Evolutionary conservation across 1,140 invertebrate species (phyloP).

Genomic region (Maniola jurtina): DNA sequence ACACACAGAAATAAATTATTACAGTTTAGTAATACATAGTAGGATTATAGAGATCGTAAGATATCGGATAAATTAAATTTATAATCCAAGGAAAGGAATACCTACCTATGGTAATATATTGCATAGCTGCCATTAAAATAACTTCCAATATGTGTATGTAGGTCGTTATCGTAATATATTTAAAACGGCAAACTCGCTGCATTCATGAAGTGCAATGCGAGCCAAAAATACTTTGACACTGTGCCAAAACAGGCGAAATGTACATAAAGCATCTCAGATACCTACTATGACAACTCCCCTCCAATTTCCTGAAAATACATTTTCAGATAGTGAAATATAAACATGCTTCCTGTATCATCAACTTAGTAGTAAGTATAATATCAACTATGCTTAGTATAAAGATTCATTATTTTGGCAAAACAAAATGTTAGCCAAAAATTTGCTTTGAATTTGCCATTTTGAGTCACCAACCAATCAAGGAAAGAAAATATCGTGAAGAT

Average conservation of each 20-base stretch:
- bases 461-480: too few relatives aligned
- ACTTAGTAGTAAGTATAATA: too few relatives aligned
- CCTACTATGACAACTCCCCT: slow-evolving; percentile 39
- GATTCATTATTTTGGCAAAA: too few relatives aligned
- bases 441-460: too few relatives aligned
- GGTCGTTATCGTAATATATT: slow-evolving; percentile 48
- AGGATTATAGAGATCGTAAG: too few relatives aligned
- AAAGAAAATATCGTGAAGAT: too few relatives aligned
- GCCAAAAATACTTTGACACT: slow-evolving; percentile 75
- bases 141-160: slow-evolving; percentile 21
- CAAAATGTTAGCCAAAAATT: too few relatives aligned
- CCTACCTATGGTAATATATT: not conserved
- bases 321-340: not conserved
- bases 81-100: too few relatives aligned
- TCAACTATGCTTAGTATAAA: too few relatives aligned
- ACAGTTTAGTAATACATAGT: too few relatives aligned
- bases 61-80: too few relatives aligned
- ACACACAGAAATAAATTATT: too few relatives aligned
- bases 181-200: slow-evolving; percentile 50
- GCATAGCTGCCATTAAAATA: slow-evolving; percentile 7
- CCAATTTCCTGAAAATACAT: not conserved
- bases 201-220: slow-evolving; percentile 65
- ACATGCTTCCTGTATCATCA: not conserved
- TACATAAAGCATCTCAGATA: slow-evolving; percentile 50
- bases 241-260: slow-evolving; percentile 66